Evolutionary conservation across 2,797 vertebrate species (phyloP), one percentile per base, ranked within the genome.

Genomic region (Podargus strigoides): DNA sequence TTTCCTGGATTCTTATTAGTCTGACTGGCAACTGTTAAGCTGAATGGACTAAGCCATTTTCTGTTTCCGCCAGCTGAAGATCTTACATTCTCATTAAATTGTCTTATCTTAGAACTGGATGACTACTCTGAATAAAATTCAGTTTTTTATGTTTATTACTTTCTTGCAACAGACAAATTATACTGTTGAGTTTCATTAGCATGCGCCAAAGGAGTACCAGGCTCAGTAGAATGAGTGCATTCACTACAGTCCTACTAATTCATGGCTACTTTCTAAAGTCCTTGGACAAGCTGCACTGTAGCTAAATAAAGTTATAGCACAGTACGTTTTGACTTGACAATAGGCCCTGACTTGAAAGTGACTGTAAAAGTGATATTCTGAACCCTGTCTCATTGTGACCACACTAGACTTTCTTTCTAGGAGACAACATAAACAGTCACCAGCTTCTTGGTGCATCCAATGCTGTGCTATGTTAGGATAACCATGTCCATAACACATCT

Each of bases 401-500:
- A 58, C 20, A 28, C 6, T 56, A 14, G 19, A 7, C 9, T 52
- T 70, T 63, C 59, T 62, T 74, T 53, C 44, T 78, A 39, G 12
- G 14, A 84, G 59, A 58, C 52, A 20, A 49, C 32, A 53, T 26
- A 47, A 53, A 55, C 17, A 27, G 23, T 58, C 28, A 41, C 9
- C 27, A 68, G 18, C 30, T 89, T 87, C 44, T 60, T 22, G 18
- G 30, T 52, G 14, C 32, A 30, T 41, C 28, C 36, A 28, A n/a
- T 58, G 15, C 2, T 44, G 5, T n/a, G 12, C 36, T 37, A 21
- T 34, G 21, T 66, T 36, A 24, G 7, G 30, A 70, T 34, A 78
- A 58, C 22, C 6, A n/a, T 4, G 5, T 36, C 19, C 12, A 14
- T 30, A 56, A 36, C 1, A 0, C 6, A 20, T 41, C 47, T 69